Conservation (phyloP, 2,797 vertebrate species). For the Cheirogaleus major region DNA sequence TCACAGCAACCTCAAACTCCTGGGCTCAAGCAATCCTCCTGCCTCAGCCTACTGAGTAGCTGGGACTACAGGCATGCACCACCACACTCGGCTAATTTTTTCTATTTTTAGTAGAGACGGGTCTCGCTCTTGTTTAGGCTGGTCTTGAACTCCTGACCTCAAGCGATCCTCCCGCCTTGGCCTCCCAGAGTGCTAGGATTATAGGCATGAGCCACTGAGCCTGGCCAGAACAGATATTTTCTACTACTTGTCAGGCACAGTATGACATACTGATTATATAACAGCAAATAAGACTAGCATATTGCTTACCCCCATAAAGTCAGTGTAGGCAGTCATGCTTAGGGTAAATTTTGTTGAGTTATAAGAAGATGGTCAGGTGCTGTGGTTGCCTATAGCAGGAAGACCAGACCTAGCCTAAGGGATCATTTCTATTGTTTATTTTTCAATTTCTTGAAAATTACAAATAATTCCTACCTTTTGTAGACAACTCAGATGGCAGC, state of each 20-base stretch:
- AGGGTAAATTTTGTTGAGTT: neutral
- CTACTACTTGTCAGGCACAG: neutral
- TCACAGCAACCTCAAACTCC: too few species aligned
- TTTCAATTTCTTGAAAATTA: constrained; percentile 34
- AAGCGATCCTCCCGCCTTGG: too few species aligned
- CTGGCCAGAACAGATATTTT: neutral
- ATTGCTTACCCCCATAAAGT: neutral
- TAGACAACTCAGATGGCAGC: neutral
- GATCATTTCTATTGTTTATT: neutral
- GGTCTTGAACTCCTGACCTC: too few species aligned
- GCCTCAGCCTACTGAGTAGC: too few species aligned
- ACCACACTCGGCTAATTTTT: too few species aligned
- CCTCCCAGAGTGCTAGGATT: too few species aligned
- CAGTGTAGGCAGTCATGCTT: neutral
- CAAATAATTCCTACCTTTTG: neutral
- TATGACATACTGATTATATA: neutral
- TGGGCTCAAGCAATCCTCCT: too few species aligned
- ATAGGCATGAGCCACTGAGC: too few species aligned
- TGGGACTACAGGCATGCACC: too few species aligned
- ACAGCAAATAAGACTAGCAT: neutral
- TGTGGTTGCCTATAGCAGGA: neutral
- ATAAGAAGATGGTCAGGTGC: neutral
- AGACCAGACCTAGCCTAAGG: neutral
- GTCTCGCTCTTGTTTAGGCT: accelerated
- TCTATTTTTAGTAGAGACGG: too few species aligned